Percentiles rank a stretch among this genome's conserved stretches.
phyloP scores from a whole-genome alignment of 2,888 invertebrate genomes.

The Anthoptus insignis region DNA sequence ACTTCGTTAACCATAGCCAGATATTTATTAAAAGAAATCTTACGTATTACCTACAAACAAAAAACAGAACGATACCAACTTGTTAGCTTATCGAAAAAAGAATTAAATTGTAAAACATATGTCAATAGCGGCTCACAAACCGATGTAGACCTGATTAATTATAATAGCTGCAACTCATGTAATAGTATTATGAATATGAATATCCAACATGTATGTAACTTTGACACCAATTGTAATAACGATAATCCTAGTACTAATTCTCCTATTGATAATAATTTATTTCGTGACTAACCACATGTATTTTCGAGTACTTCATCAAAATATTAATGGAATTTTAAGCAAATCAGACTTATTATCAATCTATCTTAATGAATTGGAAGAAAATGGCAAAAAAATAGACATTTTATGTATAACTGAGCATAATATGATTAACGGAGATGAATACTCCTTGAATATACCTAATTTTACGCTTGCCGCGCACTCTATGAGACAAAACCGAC shows the following conservation, averaged over 20 bases:
- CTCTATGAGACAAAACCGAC: slow-evolving; percentile 4
- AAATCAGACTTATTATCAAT: neutral
- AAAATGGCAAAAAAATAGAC: neutral
- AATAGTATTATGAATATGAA: too few species aligned
- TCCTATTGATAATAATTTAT: slow-evolving; percentile 4
- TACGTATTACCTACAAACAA: neutral
- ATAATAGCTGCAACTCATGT: too few species aligned
- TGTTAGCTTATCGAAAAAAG: too few species aligned
- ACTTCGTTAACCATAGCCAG: neutral
- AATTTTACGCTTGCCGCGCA: neutral
- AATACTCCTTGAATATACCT: neutral
- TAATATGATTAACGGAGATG: slow-evolving; percentile 4
- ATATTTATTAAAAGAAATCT: slow-evolving; percentile 5
- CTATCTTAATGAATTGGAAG: neutral
- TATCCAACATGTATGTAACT: too few species aligned
- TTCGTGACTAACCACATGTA: slow-evolving; percentile 10
- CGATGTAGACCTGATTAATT: neutral
- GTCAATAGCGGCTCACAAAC: neutral
- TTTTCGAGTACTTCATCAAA: slow-evolving; percentile 12
- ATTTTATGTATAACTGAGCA: slow-evolving; percentile 4
- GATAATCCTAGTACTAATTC: too few species aligned
- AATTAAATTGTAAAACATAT: too few species aligned
- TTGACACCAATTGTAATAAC: too few species aligned
- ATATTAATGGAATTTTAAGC: slow-evolving; percentile 6
- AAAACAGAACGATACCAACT: too few species aligned